Base-by-base conservation (phyloP, 2,797 vertebrate species). In the Acrossocheilus wenchowensis region DNA sequence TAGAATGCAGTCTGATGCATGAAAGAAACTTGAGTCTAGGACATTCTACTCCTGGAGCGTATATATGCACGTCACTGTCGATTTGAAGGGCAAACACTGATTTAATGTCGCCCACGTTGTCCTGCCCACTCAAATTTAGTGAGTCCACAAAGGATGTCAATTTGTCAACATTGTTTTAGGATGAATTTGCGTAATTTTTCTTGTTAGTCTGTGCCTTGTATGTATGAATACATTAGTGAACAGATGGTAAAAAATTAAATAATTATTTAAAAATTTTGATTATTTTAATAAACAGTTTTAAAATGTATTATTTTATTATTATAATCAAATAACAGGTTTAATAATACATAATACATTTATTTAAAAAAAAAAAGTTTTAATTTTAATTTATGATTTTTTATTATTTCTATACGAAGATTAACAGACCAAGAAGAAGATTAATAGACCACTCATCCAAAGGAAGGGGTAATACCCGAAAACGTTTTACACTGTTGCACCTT, bases 51-150 rank as follows among this genome's bases (percentile, higher is more conserved):
- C 83, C 79, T 82, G 78, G 14, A 68, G 83, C 17, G 21, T 62
- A 30, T 62, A 30, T 75, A 21, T 64, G 48, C 45, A 43, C 7
- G 17, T 83, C 36, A 72, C 74, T 80, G 84, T 81, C 30, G 43
- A 72, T 52, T 71, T 45, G 39, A 80, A 80, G 77, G 82, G 60
- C 81, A 69, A 68, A 83, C 72, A 50, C 64, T 84, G 87, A 86
- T 86, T 84, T 83, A 84, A 88, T 75, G 66, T 75, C 23, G 1
- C 83, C 85, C 60, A 74, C 23, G 43, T 50, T 62, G 34, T 79
- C 54, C 74, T 85, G 79, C 80, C 81, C 17, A 19, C 60, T 86
- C 41, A 77, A 52, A 86, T 82, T 78, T 82, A 82, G 52, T 64
- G 9, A 26, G 17, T 68, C n/a, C 41, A 30, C 39, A 17, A 19